Conservation (phyloP, 2,797 vertebrate genomes). For the Mormyrus proboscirostris region DNA sequence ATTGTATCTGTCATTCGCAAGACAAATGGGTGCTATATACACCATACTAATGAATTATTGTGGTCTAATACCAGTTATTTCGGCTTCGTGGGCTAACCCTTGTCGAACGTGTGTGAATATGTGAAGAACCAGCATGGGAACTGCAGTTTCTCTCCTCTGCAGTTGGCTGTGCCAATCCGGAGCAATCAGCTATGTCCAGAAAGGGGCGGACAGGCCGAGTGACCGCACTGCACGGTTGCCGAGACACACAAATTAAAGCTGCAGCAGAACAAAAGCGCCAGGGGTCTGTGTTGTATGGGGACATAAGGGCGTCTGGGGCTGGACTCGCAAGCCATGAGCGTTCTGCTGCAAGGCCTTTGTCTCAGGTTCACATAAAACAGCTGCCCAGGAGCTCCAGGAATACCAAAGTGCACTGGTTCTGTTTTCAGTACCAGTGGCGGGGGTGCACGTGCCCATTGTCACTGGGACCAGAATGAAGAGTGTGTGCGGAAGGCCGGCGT, state of each 20-base stretch:
- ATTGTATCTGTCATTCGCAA: background rate
- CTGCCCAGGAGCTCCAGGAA: background rate
- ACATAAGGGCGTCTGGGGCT: background rate
- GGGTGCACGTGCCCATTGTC: background rate
- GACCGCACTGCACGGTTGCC: conserved; percentile 10
- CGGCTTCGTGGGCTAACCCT: background rate
- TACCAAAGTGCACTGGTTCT: background rate
- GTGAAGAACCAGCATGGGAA: background rate
- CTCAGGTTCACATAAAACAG: background rate
- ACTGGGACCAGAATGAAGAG: background rate
- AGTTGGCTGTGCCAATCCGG: background rate
- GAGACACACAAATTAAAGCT: conserved; percentile 25
- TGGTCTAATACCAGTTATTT: background rate
- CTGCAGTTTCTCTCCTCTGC: background rate
- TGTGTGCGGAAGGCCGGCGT: background rate
- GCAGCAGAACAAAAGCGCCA: conserved; percentile 32
- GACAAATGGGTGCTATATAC: background rate
- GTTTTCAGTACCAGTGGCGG: background rate
- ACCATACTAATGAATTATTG: background rate
- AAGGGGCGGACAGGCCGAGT: background rate
- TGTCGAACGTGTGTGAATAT: background rate
- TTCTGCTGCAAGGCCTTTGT: background rate
- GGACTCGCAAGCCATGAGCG: conserved; percentile 20
- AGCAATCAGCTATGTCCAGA: background rate
- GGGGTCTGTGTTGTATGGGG: conserved; percentile 36